Percentiles rank a stretch among this genome's conserved stretches.
Conservation (phyloP, 2,797 vertebrate species). For the Clarias pachynema region DNA sequence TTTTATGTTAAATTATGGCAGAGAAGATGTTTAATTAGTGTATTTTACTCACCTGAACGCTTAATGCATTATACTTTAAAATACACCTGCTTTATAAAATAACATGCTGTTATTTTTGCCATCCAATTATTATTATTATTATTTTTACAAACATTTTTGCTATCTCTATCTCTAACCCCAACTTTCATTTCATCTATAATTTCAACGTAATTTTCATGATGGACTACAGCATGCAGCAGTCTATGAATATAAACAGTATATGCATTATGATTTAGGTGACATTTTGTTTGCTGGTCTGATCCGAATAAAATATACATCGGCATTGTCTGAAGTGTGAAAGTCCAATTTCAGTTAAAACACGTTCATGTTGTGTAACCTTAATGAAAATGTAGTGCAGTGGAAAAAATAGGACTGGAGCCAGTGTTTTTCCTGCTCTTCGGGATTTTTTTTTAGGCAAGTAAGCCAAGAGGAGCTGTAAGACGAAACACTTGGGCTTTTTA, state of each 20-base stretch:
- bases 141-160: no score
- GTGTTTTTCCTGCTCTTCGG: neutral
- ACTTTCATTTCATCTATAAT: neutral
- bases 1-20: neutral
- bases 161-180: neutral
- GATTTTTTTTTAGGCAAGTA: neutral
- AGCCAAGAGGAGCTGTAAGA: conserved; percentile 14
- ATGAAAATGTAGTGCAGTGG: neutral
- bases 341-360: neutral
- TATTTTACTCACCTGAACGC: neutral
- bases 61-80: neutral
- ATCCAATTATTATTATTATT: no score
- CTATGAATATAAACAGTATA: neutral
- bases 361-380: conserved; percentile 5
- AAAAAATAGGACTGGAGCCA: conserved; percentile 18
- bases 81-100: neutral
- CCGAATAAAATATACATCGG: neutral
- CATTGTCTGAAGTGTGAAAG: neutral
- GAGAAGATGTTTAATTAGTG: neutral
- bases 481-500: neutral
- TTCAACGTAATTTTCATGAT: neutral
- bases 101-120: neutral
- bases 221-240: neutral
- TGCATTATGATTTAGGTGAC: conserved; percentile 1
- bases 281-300: neutral